A percentile compares a stretch with the other conserved stretches of the same genome.
phyloP scores from a whole-genome alignment of 2,113 vertebrate genomes.

The Pterocles burchelli region DNA sequence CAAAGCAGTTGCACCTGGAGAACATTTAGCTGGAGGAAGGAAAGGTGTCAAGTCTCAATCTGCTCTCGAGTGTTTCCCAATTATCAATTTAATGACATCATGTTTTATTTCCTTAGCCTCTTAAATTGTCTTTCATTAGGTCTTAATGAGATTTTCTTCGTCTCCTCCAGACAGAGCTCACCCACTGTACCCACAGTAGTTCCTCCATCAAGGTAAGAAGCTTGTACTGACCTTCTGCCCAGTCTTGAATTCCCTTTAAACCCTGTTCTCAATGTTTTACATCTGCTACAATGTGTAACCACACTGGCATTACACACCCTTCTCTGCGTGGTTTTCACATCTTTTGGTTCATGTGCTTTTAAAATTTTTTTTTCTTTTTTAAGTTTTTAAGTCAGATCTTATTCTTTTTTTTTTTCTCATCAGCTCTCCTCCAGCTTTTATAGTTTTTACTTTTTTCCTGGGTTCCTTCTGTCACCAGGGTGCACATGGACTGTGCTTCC shows the following conservation, averaged over 20 bases:
- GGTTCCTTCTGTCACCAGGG: neutral
- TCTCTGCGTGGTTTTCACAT: neutral
- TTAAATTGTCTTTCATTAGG: slow-evolving; percentile 18
- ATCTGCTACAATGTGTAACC: neutral
- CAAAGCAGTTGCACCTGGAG: neutral
- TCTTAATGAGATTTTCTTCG: slow-evolving; percentile 16
- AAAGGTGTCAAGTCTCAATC: neutral
- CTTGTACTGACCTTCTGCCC: neutral
- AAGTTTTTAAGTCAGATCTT: neutral
- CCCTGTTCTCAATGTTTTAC: neutral
- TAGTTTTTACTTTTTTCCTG: neutral
- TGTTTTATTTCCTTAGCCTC: slow-evolving; percentile 2
- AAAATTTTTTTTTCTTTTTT: neutral
- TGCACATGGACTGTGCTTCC: accelerated
- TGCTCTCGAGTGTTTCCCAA: neutral
- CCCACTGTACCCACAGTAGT: neutral
- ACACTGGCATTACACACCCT: neutral
- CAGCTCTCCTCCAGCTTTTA: neutral
- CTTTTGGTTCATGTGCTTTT: accelerated
- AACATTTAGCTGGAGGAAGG: neutral
- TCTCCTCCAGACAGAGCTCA: neutral
- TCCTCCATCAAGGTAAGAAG: neutral
- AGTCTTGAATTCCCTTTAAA: neutral
- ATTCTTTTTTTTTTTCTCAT: neutral
- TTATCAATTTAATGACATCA: neutral